Percentiles rank a stretch among this genome's conserved stretches.
Conservation (phyloP, 2,113 vertebrate genomes). For the Cebidichthys violaceus region DNA sequence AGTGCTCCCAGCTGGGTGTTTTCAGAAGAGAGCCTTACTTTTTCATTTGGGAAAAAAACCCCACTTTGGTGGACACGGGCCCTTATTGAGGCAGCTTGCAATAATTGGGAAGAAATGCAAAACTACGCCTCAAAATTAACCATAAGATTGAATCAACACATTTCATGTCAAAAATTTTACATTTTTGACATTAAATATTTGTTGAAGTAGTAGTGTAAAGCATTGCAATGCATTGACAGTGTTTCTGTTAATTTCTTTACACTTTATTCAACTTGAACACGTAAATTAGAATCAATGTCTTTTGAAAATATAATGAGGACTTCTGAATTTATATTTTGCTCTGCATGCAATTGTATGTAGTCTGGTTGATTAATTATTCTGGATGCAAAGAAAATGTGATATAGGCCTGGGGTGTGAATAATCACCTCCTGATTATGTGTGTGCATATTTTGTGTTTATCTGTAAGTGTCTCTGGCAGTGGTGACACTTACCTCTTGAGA, state of each 20-base stretch:
- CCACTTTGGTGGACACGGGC: not conserved
- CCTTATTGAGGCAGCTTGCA: not conserved
- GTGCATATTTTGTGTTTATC: slow-evolving; percentile 29
- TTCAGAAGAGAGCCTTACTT: not conserved
- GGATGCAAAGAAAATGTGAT: slow-evolving; percentile 2
- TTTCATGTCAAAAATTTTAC: not conserved
- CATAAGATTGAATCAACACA: not conserved
- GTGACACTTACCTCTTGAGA: slow-evolving; percentile 91
- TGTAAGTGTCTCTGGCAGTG: slow-evolving; percentile 48
- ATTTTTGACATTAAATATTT: not conserved
- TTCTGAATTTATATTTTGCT: not conserved
- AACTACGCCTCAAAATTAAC: not conserved
- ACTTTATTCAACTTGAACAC: not conserved
- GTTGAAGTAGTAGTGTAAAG: not conserved
- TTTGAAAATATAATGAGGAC: not conserved
- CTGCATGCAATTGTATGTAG: not conserved
- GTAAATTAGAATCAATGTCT: not conserved
- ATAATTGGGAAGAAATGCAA: slow-evolving; percentile 1
- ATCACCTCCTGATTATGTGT: slow-evolving; percentile 9
- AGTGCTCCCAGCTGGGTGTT: slow-evolving; percentile 1
- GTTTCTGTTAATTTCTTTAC: not conserved
- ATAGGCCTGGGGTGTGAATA: slow-evolving; percentile 9
- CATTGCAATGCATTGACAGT: not conserved
- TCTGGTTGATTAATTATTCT: not conserved
- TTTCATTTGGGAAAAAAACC: not conserved